Evolutionary conservation across 1,140 invertebrate species (phyloP), one percentile per base, ranked within the genome.

Genomic region (Anastrepha obliqua): DNA sequence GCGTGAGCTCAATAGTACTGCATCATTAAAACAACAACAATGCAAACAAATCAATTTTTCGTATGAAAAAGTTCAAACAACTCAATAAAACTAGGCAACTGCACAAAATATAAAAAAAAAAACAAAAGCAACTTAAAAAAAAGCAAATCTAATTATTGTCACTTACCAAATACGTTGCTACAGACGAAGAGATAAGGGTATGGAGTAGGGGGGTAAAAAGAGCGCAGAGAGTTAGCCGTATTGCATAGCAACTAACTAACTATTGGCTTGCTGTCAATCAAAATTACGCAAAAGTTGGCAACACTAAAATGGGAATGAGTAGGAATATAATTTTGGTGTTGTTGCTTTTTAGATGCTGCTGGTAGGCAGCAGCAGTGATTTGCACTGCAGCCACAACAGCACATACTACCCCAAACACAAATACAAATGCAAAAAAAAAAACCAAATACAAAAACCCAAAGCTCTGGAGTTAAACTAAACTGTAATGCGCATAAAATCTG

Each of bases 271-370:
- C 9, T 74, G 44, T 74, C 70, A 74, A 74, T 74, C 70, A 74
- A 74, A 44, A 74, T 74, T 74, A 74, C 44, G 70, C 70, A 74
- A 74, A 74, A 7, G 70, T 74, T 74, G 70, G 42, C 70, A 74
- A n/a, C 44, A 74, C 29, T 74, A 74, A 74, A 55, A 15, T 47
- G 44, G 2, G 64, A 39, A 29, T 67, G 64, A 55, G 29, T 29
- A 65, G 15, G 42, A 13, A 74, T 74, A 74, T 42, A 74, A 47
- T 17, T 74, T 74, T 15, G 60, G 8, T 62, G n/a, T 44, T 47
- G 17, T 4, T 47, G 44, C 3, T 55, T 55, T 55, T 55, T 47
- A 74, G 44, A 47, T 4, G 70, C 29, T 74, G 70, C 42, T 51
- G 70, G 70, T n/a, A 51, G 44, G 51, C 51, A 55, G 51, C 70